Conservation (phyloP, 23 tunicate species). For the Diplosoma virens region DNA sequence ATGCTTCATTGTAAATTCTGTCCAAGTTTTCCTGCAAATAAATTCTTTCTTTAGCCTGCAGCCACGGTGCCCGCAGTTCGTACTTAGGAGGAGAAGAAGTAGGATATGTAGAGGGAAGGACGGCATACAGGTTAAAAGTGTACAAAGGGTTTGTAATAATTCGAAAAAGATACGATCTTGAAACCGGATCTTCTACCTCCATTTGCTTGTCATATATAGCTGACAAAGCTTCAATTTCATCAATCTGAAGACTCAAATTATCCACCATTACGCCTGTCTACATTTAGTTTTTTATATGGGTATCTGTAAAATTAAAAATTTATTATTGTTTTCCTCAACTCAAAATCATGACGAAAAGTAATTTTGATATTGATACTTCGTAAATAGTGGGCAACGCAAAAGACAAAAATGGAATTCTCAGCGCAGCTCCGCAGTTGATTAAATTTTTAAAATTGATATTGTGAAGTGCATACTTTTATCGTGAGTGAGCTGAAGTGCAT, state of each 20-base stretch:
- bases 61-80: slow-evolving; percentile 59
- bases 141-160: background rate
- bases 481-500: too few species aligned
- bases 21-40: slow-evolving; percentile 24
- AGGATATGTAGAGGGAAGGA: slow-evolving; percentile 54
- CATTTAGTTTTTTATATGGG: too few species aligned
- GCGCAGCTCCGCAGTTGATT: too few species aligned
- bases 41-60: slow-evolving; percentile 10
- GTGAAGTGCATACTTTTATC: too few species aligned
- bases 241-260: slow-evolving; percentile 39
- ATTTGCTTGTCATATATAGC: slow-evolving; percentile 57
- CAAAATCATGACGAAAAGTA: too few species aligned
- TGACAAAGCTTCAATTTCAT: slow-evolving; percentile 74
- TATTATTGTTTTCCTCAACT: too few species aligned
- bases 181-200: slow-evolving; percentile 8
- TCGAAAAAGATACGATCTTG: slow-evolving; percentile 14
- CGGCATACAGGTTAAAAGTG: slow-evolving; percentile 15
- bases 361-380: too few species aligned
- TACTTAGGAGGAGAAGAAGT: slow-evolving; percentile 28
- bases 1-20: slow-evolving; percentile 17
- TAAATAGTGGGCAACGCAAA: too few species aligned
- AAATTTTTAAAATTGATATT: too few species aligned
- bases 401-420: too few species aligned
- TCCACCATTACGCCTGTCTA: too few species aligned
- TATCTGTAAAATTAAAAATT: too few species aligned